Percentiles rank a stretch among this genome's conserved stretches.
These are phyloP conservation scores for human DNA, from an alignment of 2,113 vertebrate species.

Conservation along the genomic window GRCh38 chr4:84810001-84810500, in stretches of 20 bases:
- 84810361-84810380: not conserved
- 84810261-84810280: conserved; percentile 97
- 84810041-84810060: conserved; percentile 95
- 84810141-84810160: conserved; percentile 97
- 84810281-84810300: conserved; percentile 98
- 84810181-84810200: conserved; percentile 97
- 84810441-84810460: not conserved
- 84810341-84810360: conserved; percentile 84
- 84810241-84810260: conserved; percentile 98
- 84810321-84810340: conserved; percentile 93
- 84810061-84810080: conserved; percentile 97
- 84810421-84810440: not conserved
- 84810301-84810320: conserved; percentile 98
- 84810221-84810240: conserved; percentile 90
- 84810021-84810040: conserved; percentile 89
- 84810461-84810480: not conserved
- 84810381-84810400: conserved; percentile 16
- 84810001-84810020: conserved; percentile 96
- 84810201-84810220: conserved; percentile 95
- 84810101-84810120: conserved; percentile 98
- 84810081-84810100: conserved; percentile 98
- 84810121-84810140: conserved; percentile 98
- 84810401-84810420: not conserved
- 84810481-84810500: conserved; percentile 15
- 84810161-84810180: conserved; percentile 95